A percentile compares a stretch with the other conserved stretches of the same genome.
phyloP scores from a whole-genome alignment of 2,888 invertebrate species.

The Priocnemis perturbator region DNA sequence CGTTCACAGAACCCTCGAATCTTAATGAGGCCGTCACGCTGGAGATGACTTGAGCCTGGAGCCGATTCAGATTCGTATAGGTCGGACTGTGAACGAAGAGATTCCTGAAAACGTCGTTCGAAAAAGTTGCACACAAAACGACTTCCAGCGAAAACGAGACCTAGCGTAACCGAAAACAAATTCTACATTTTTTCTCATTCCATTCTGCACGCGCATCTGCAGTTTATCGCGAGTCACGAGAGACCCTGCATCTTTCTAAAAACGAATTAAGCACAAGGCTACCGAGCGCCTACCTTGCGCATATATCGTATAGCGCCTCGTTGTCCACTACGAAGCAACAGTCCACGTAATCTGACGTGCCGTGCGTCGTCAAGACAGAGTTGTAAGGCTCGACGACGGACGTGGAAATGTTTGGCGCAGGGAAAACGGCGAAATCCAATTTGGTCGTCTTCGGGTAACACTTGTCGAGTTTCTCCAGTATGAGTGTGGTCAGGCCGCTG shows the following conservation, averaged over 20 bases:
- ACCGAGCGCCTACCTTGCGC: slow-evolving; percentile 73
- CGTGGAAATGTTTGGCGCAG: slow-evolving; percentile 88
- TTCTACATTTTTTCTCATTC: no score
- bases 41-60: slow-evolving; percentile 85
- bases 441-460: slow-evolving; percentile 82
- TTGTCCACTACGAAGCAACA: slow-evolving; percentile 86
- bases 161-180: no score
- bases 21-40: slow-evolving; percentile 84
- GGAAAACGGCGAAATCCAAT: slow-evolving; percentile 86
- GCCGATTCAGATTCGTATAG: slow-evolving; percentile 90
- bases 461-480: slow-evolving; percentile 80
- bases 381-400: slow-evolving; percentile 88
- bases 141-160: no score
- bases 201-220: no score
- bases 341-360: slow-evolving; percentile 83
- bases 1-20: slow-evolving; percentile 82
- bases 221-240: no score
- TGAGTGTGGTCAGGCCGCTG: slow-evolving; percentile 83
- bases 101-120: slow-evolving; percentile 75
- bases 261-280: no score
- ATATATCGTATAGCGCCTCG: slow-evolving; percentile 86
- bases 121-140: no score
- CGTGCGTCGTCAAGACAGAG: slow-evolving; percentile 82
- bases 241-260: no score
- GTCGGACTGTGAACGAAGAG: slow-evolving; percentile 87